Percentiles rank a stretch among this genome's conserved stretches.
These are phyloP conservation scores for Girardinichthys multiradiatus DNA, from an alignment of 2,113 vertebrate genomes.

Conservation along the genomic window DNA sequence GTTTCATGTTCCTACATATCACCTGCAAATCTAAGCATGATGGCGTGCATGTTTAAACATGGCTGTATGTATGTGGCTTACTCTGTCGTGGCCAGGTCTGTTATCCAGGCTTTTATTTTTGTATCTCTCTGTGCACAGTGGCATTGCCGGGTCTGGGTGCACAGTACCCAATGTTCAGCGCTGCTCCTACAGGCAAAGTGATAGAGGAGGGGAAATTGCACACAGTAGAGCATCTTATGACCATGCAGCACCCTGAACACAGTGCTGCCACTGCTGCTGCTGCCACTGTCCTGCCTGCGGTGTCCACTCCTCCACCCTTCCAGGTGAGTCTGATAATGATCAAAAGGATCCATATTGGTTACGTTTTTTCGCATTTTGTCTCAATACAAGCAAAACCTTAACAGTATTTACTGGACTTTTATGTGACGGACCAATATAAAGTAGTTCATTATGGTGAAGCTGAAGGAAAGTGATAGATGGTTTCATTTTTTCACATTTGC, in stretches of 20 bases:
- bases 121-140: constrained; percentile 80
- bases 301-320: constrained; percentile 95
- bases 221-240: constrained; percentile 91
- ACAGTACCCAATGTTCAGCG: constrained; percentile 94
- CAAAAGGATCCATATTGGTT: neutral
- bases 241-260: constrained; percentile 89
- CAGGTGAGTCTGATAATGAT: constrained; percentile 81
- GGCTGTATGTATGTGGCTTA: constrained; percentile 17
- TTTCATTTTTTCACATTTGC: no score
- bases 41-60: constrained; percentile 29
- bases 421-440: no score
- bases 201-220: constrained; percentile 97
- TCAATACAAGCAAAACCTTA: no score
- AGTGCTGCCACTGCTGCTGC: constrained; percentile 73
- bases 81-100: constrained; percentile 2
- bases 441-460: no score
- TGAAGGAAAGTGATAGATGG: no score
- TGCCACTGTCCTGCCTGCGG: constrained; percentile 85
- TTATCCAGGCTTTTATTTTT: constrained; percentile 49
- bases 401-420: no score
- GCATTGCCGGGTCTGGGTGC: constrained; percentile 87
- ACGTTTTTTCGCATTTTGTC: no score
- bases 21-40: constrained; percentile 8
- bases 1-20: constrained; percentile 1
- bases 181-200: constrained; percentile 87